Evolutionary conservation across 2,797 vertebrate genomes (phyloP).

Genomic region (Coregonus ussuriensis): DNA sequence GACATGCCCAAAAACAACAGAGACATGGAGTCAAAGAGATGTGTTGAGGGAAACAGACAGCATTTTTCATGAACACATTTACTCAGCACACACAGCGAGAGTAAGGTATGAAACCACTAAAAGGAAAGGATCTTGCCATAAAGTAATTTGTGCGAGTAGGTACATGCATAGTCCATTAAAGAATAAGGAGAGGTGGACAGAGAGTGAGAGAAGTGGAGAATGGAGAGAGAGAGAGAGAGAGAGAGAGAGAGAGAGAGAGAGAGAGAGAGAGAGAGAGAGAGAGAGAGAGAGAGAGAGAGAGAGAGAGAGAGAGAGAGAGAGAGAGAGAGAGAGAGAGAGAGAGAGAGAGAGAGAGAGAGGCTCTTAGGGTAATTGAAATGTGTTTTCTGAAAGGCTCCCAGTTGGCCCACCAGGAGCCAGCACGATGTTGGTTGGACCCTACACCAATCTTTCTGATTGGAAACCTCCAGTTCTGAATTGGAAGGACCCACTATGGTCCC

Average conservation of each 20-base stretch:
- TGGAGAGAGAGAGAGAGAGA: background rate
- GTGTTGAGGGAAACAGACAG: conserved; percentile 31
- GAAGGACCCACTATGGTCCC: conserved; percentile 14
- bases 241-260: background rate
- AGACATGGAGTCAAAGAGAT: conserved; percentile 31
- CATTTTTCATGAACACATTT: conserved; percentile 22
- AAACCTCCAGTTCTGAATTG: conserved; percentile 53
- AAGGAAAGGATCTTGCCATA: conserved; percentile 47
- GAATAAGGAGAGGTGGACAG: conserved; percentile 49
- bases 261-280: background rate
- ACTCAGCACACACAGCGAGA: background rate
- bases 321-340: background rate
- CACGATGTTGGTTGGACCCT: conserved; percentile 44
- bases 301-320: background rate
- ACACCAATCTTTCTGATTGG: conserved; percentile 70
- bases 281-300: background rate
- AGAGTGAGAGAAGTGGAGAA: conserved; percentile 19
- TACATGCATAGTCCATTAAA: conserved; percentile 58
- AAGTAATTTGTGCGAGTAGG: conserved; percentile 51
- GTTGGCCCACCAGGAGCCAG: conserved; percentile 50
- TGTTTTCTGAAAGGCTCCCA: conserved; percentile 58
- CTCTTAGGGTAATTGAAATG: conserved; percentile 70
- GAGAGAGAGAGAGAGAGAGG: background rate
- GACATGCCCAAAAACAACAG: conserved; percentile 40
- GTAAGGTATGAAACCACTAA: conserved; percentile 25